Conservation (phyloP, 2,797 vertebrate genomes). For the Epinephelus coioides region DNA sequence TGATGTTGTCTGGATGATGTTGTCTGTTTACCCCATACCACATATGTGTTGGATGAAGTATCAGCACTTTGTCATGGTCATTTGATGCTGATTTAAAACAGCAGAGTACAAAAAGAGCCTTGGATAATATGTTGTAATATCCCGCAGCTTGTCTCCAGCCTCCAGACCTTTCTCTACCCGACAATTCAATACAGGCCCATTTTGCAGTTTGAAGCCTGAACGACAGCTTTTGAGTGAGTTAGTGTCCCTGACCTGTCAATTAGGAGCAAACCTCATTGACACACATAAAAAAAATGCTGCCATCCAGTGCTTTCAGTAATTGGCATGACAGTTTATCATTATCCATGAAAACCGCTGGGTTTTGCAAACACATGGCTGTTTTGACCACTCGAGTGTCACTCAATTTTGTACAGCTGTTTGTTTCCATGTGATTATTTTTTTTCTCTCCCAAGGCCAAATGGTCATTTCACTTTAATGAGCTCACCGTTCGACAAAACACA, state of each 20-base stretch:
- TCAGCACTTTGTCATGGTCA: neutral
- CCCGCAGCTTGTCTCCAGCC: neutral
- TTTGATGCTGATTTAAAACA: conserved; percentile 15
- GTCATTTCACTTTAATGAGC: conserved; percentile 90
- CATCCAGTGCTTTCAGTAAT: conserved; percentile 86
- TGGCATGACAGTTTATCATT: conserved; percentile 90
- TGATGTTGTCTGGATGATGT: neutral
- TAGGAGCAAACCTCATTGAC: conserved; percentile 86
- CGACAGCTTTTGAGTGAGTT: conserved; percentile 81
- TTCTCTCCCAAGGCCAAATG: conserved; percentile 83
- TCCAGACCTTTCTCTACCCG: conserved; percentile 20
- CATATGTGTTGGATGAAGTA: neutral
- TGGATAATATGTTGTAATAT: neutral
- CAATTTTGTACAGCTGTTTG: conserved; percentile 74
- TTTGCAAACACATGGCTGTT: conserved; percentile 85
- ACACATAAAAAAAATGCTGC: conserved; percentile 82
- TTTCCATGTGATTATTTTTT: conserved; percentile 75
- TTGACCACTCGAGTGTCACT: conserved; percentile 84
- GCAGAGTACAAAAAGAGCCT: neutral
- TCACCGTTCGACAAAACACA: conserved; percentile 70
- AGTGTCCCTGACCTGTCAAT: conserved; percentile 86
- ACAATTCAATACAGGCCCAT: conserved; percentile 80
- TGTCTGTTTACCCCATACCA: neutral
- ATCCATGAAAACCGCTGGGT: conserved; percentile 87
- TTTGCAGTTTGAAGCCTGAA: conserved; percentile 80